Conservation (phyloP, 2,113 vertebrate species). For the Penelope pileata region DNA sequence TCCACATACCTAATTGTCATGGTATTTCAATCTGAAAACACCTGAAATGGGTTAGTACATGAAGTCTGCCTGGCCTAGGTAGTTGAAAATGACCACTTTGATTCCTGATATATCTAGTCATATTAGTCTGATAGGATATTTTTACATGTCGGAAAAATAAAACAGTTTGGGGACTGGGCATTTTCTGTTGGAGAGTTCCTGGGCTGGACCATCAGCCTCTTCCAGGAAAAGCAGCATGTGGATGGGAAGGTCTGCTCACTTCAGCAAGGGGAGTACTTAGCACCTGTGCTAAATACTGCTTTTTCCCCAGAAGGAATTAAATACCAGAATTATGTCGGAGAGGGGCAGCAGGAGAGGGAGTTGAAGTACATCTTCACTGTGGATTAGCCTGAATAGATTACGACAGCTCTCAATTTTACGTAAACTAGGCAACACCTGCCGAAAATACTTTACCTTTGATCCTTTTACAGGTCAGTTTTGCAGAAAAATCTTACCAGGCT, state of each 20-base stretch:
- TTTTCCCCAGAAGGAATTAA: background rate
- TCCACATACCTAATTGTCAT: background rate
- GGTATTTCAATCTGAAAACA: background rate
- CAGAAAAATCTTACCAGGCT: background rate
- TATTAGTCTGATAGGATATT: background rate
- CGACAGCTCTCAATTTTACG: background rate
- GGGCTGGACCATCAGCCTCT: background rate
- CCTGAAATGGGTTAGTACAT: background rate
- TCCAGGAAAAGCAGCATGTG: background rate
- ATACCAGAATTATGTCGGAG: background rate
- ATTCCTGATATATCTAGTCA: background rate
- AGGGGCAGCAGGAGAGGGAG: background rate
- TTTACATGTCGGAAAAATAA: background rate
- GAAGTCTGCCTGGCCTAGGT: background rate
- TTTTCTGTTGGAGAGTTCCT: background rate
- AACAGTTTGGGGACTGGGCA: background rate
- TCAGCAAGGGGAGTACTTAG: background rate
- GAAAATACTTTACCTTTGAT: background rate
- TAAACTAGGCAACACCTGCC: background rate
- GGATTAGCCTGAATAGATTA: background rate
- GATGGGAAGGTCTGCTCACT: background rate
- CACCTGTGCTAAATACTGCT: background rate
- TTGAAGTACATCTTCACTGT: background rate
- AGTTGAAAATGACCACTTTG: background rate
- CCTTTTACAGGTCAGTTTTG: background rate